Evolutionary conservation across 2,888 invertebrate species (phyloP).

Genomic region (Pachliopta kotzebuea): DNA sequence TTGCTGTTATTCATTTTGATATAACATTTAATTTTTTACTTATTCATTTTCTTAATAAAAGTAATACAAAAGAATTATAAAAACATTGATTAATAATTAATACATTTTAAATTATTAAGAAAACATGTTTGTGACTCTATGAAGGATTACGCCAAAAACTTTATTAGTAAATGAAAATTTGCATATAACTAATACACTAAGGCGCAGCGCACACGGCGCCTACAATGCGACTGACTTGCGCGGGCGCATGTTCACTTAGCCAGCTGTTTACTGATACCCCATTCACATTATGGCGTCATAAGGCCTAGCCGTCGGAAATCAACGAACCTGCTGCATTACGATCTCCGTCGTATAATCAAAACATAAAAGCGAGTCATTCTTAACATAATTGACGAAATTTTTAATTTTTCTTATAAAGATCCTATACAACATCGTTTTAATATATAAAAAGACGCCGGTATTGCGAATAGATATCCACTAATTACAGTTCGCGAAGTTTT

Average conservation of each 20-base stretch:
- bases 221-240: conserved; percentile 47
- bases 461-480: no score
- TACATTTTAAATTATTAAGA: background rate
- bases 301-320: conserved; percentile 15
- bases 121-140: background rate
- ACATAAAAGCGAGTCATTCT: background rate
- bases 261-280: conserved; percentile 40
- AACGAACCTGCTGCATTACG: background rate
- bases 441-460: no score
- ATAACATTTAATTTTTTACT: background rate
- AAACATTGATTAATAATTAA: background rate
- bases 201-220: conserved; percentile 71
- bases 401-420: no score
- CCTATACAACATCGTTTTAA: no score
- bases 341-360: background rate
- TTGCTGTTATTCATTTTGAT: background rate
- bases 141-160: background rate
- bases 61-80: background rate
- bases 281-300: conserved; percentile 29
- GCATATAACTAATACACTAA: conserved; percentile 30
- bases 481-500: no score
- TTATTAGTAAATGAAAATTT: conserved; percentile 14
- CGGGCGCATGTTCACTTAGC: conserved; percentile 37
- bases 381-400: no score
- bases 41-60: background rate